phyloP scores from a whole-genome alignment of 2,888 invertebrate species.

The Tenthredo amoena region DNA sequence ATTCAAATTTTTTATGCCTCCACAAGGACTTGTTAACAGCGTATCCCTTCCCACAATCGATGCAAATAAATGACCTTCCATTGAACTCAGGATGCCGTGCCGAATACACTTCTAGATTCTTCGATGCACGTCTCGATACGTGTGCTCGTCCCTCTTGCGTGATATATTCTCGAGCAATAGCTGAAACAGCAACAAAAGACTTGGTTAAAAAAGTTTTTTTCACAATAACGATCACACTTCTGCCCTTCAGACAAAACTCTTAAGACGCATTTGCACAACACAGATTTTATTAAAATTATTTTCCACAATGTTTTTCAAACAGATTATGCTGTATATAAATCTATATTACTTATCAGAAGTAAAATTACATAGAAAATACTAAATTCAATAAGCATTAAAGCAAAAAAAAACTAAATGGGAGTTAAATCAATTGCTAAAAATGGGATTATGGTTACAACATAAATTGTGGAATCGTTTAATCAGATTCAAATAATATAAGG shows the following conservation, averaged over 20 bases:
- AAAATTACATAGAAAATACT: neutral
- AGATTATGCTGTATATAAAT: neutral
- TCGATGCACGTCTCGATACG: neutral
- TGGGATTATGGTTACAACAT: neutral
- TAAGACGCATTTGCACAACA: neutral
- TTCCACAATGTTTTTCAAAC: neutral
- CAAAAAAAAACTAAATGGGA: neutral
- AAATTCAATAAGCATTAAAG: neutral
- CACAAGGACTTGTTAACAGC: constrained; percentile 71
- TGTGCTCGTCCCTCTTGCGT: neutral
- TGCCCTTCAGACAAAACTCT: constrained; percentile 10
- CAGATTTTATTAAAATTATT: constrained; percentile 1
- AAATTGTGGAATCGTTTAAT: neutral
- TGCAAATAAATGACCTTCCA: constrained; percentile 64
- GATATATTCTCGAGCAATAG: constrained; percentile 3
- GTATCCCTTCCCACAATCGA: constrained; percentile 72
- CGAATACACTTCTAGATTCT: constrained; percentile 10
- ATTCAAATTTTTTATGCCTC: constrained; percentile 74
- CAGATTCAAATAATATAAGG: neutral
- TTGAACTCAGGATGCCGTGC: neutral
- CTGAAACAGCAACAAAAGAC: constrained; percentile 34
- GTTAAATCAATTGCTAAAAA: neutral
- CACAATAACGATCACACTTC: neutral
- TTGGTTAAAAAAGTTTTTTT: neutral
- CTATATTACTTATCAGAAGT: neutral